Percentiles rank a stretch among this genome's conserved stretches.
phyloP scores from a whole-genome alignment of 2,113 vertebrate species.

The Drymodes brunneopygia region DNA sequence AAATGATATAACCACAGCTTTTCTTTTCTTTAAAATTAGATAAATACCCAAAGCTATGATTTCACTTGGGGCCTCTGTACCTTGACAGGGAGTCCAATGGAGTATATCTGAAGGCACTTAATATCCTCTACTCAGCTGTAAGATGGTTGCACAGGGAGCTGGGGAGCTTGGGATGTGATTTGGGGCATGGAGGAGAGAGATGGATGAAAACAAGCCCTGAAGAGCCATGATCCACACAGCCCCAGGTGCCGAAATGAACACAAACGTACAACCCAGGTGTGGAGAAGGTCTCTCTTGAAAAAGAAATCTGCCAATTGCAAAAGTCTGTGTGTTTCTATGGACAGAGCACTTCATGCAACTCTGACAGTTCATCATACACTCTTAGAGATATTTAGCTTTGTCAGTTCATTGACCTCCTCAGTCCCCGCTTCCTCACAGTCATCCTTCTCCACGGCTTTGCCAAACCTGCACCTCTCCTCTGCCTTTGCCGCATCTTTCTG shows the following conservation, averaged over 20 bases:
- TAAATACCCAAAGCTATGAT: conserved; percentile 60
- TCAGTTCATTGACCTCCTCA: conserved; percentile 80
- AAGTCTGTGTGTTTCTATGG: conserved; percentile 53
- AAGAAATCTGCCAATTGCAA: conserved; percentile 50
- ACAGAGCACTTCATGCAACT: conserved; percentile 67
- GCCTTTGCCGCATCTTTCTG: conserved; percentile 42
- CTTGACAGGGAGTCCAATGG: conserved; percentile 66
- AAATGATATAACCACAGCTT: conserved; percentile 80
- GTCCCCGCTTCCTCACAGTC: conserved; percentile 66
- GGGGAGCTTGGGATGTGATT: conserved; percentile 64
- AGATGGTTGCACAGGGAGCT: conserved; percentile 64
- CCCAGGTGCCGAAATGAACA: conserved; percentile 52
- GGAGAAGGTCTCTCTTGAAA: conserved; percentile 48
- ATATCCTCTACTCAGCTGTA: conserved; percentile 70
- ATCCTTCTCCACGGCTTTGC: conserved; percentile 56
- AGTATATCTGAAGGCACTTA: conserved; percentile 92
- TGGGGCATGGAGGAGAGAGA: conserved; percentile 57
- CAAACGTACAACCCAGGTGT: conserved; percentile 34
- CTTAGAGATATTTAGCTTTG: conserved; percentile 84
- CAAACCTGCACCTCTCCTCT: conserved; percentile 57
- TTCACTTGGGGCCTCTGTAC: conserved; percentile 65
- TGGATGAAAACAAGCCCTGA: conserved; percentile 60
- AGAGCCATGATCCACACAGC: conserved; percentile 70
- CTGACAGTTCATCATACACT: conserved; percentile 78
- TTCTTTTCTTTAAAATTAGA: conserved; percentile 62